A percentile compares a stretch with the other conserved stretches of the same genome.
Evolutionary conservation across 2,888 invertebrate genomes (phyloP).

Genomic region (Mythimna vitellina): DNA sequence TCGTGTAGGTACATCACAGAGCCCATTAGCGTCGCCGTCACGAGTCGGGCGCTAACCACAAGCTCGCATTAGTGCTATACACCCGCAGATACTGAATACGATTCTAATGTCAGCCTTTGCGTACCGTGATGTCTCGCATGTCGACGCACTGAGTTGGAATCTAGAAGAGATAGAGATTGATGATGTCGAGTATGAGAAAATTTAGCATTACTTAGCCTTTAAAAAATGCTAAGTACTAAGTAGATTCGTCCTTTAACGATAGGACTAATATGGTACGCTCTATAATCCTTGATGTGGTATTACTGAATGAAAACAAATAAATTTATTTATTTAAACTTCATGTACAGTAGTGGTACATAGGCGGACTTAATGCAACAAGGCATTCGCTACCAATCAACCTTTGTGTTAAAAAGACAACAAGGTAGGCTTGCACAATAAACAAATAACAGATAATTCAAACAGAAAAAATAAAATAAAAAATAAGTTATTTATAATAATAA

Average conservation of each 20-base stretch:
- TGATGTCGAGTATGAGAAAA: not conserved
- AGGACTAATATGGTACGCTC: not conserved
- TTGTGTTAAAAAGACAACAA: too few species aligned
- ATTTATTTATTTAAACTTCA: too few species aligned
- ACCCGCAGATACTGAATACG: conserved; percentile 31
- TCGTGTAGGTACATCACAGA: conserved; percentile 41
- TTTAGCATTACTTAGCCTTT: too few species aligned
- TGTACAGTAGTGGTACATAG: too few species aligned
- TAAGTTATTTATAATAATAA: too few species aligned
- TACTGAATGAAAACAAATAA: not conserved
- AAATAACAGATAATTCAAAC: too few species aligned
- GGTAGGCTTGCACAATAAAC: too few species aligned
- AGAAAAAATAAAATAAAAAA: too few species aligned
- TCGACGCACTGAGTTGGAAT: conserved; percentile 10
- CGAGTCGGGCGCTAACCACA: conserved; percentile 52
- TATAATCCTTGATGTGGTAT: too few species aligned
- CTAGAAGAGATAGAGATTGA: not conserved
- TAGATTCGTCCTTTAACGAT: not conserved
- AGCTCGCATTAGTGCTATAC: conserved; percentile 56
- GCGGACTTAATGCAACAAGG: too few species aligned
- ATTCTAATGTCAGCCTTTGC: conserved; percentile 19
- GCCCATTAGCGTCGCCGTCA: conserved; percentile 60
- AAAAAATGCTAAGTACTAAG: too few species aligned
- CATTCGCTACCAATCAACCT: too few species aligned
- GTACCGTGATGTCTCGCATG: not conserved